Evolutionary conservation across 2,888 invertebrate species (phyloP), one percentile per base, ranked within the genome.

Genomic region (Lycophotia porphyrea): DNA sequence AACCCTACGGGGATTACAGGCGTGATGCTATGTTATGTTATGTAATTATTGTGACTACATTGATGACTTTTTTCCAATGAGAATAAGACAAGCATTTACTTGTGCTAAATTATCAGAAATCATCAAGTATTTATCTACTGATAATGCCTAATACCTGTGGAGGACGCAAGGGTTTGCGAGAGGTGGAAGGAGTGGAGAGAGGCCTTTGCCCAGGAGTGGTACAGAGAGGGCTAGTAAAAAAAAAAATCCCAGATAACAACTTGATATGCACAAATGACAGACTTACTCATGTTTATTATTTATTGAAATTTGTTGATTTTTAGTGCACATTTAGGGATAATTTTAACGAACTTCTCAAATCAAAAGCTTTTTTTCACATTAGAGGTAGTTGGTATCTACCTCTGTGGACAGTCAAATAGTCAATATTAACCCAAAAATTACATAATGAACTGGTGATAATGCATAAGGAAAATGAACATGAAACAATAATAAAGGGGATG

Each of bases 51-150:
- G 27, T 73, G 5, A 27, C n/a, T n/a, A 44, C 5, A 61, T 13
- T 27, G 24, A 21, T 39, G 44, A 39, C n/a, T 55, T n/a, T 34
- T 42, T 18, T 42, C 13, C 4, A 21, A 24, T 60, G 15, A 44
- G 1, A 18, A 44, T 18, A 34, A 15, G 9, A 61, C 60, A 61
- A 36, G 42, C 61, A 39, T 31, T 5, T 61, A 15, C 60, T 11
- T 76, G 49, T 44, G 3, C 15, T 5, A 47, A 70, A 7, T 69
- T 24, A 71, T 71, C 58, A 42, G n/a, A 34, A 60, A 42, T 47
- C 1, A 7, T 47, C 21, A 78, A 18, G 13, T 58, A 69, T 70
- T 60, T 60, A 71, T 78, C 71, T 42, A 27, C 27, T 34, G 49
- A 72, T 79, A 71, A n/a, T n/a, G n/a, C n/a, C n/a, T n/a, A n/a